Percentiles rank a stretch among this genome's conserved stretches.
These are phyloP conservation scores for Pseudomugil tenellus DNA, from an alignment of 2,797 vertebrate species.

Conservation along the genomic window DNA sequence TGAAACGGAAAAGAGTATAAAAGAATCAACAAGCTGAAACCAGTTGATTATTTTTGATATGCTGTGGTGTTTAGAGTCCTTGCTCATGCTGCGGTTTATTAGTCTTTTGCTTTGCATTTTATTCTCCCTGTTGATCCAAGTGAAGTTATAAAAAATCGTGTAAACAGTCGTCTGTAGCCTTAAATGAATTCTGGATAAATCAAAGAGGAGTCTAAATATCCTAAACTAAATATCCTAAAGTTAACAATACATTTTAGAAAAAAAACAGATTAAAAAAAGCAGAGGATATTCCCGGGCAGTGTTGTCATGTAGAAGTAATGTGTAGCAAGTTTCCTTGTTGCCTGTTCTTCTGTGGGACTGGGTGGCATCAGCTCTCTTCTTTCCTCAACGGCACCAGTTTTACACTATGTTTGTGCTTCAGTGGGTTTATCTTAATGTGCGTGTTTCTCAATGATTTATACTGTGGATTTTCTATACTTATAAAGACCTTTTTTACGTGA, in stretches of 20 bases:
- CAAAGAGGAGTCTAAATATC: slow-evolving; percentile 66
- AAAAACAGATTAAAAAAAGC: slow-evolving; percentile 69
- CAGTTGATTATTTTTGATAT: slow-evolving; percentile 81
- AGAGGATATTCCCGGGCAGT: slow-evolving; percentile 66
- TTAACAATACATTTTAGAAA: slow-evolving; percentile 56
- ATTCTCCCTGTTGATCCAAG: slow-evolving; percentile 85
- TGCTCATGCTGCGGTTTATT: slow-evolving; percentile 57
- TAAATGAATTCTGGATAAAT: slow-evolving; percentile 68
- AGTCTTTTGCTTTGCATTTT: slow-evolving; percentile 74
- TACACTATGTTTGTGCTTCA: slow-evolving; percentile 77
- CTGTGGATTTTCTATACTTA: slow-evolving; percentile 61
- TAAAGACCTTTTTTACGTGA: slow-evolving; percentile 50
- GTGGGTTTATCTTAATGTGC: slow-evolving; percentile 42
- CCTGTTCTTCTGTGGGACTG: slow-evolving; percentile 42
- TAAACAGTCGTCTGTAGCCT: slow-evolving; percentile 90
- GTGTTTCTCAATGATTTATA: slow-evolving; percentile 38
- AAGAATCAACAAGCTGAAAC: slow-evolving; percentile 86
- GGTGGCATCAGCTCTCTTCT: slow-evolving; percentile 41
- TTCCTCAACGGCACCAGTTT: slow-evolving; percentile 41
- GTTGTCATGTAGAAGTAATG: slow-evolving; percentile 55
- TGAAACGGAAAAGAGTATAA: slow-evolving; percentile 65
- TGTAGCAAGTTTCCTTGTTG: slow-evolving; percentile 45
- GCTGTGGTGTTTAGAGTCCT: slow-evolving; percentile 81
- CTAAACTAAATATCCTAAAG: slow-evolving; percentile 51
- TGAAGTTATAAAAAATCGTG: slow-evolving; percentile 71